Evolutionary conservation across 2,888 invertebrate species (phyloP).

Genomic region (Thera obeliscata): DNA sequence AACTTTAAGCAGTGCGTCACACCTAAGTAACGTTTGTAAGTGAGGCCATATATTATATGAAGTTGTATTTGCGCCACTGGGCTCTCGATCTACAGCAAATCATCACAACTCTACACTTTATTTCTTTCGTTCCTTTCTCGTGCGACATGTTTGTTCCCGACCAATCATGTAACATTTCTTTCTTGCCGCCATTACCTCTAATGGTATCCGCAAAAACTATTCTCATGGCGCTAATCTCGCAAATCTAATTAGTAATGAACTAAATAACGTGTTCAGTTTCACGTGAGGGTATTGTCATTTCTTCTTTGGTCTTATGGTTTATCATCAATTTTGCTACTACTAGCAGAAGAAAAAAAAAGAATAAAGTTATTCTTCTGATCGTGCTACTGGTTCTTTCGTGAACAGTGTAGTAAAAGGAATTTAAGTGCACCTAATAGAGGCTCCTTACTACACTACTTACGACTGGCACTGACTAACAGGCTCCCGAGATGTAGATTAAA

Average conservation of each 20-base stretch:
- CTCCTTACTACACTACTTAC: too few species aligned
- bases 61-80: not conserved
- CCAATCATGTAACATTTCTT: constrained; percentile 38
- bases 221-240: constrained; percentile 49
- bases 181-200: constrained; percentile 41
- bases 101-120: constrained; percentile 29
- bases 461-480: too few species aligned
- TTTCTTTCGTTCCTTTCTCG: constrained; percentile 23
- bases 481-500: too few species aligned
- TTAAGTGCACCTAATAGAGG: too few species aligned
- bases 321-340: too few species aligned
- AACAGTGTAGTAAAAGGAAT: too few species aligned
- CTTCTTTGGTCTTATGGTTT: too few species aligned
- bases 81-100: constrained; percentile 27
- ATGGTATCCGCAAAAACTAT: constrained; percentile 43
- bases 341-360: too few species aligned
- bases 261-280: constrained; percentile 44
- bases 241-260: constrained; percentile 49
- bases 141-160: constrained; percentile 31
- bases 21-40: too few species aligned
- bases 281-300: constrained; percentile 10
- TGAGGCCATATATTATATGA: not conserved
- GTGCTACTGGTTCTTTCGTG: too few species aligned
- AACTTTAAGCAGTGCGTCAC: too few species aligned
- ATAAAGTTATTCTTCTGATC: too few species aligned